Evolutionary conservation across 2,888 invertebrate species (phyloP).

Genomic region (Nymphalis urticae): DNA sequence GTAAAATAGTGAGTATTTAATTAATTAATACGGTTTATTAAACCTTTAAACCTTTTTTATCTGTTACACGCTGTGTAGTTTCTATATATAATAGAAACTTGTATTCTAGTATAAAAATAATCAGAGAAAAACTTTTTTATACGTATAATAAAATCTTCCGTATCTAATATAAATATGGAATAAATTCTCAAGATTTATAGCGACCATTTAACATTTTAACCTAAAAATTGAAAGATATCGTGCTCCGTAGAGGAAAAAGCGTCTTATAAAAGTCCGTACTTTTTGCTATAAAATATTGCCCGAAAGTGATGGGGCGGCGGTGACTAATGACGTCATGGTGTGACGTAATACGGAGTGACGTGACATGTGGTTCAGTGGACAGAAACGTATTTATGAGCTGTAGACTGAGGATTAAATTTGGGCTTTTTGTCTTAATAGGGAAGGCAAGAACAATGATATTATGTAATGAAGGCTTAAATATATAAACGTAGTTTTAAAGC

Average conservation of each 20-base stretch:
- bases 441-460: too few species aligned
- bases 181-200: constrained; percentile 19
- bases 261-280: constrained; percentile 33
- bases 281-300: constrained; percentile 43
- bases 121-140: too few species aligned
- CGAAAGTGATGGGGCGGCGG: constrained; percentile 48
- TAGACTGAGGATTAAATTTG: too few species aligned
- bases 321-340: constrained; percentile 60
- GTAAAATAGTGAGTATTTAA: too few species aligned
- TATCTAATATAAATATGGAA: constrained; percentile 4
- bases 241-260: constrained; percentile 23
- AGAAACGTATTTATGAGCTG: constrained; percentile 20
- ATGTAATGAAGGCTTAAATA: too few species aligned
- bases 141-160: background rate
- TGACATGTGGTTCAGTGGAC: constrained; percentile 34
- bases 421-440: too few species aligned
- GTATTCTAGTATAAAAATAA: too few species aligned
- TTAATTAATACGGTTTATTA: too few species aligned
- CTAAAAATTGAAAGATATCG: constrained; percentile 35
- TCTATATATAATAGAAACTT: too few species aligned
- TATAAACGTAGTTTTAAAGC: too few species aligned
- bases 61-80: too few species aligned
- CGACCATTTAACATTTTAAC: constrained; percentile 26
- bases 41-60: too few species aligned
- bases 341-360: constrained; percentile 45